Evolutionary conservation across 2,113 vertebrate species (phyloP), one percentile per base, ranked within the genome.

Genomic region (Ornithorhynchus anatinus): DNA sequence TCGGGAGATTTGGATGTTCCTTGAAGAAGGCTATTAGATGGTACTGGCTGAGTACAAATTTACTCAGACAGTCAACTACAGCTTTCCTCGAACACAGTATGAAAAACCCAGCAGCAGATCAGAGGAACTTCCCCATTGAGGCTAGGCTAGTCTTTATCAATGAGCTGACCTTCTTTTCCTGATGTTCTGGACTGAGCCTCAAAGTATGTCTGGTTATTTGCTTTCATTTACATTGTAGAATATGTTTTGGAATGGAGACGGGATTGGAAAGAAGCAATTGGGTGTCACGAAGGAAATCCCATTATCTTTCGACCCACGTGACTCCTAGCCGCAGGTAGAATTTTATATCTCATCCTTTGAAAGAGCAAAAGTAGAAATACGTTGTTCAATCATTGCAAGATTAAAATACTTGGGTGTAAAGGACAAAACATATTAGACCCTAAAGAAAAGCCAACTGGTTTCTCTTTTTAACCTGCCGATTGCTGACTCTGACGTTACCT

Each of bases 231-330:
- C 57, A 79, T 67, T 35, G n/a, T 35, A 25, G 48, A 33, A 17
- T 76, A 50, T 68, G n/a, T n/a, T n/a, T 84, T 68, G 45, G 59
- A 78, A 56, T 40, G 59, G 38, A 60, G 62, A 72, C 66, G 45
- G 17, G 67, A 67, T 79, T 60, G 56, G 68, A 72, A 43, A 61
- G 10, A n/a, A n/a, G n/a, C n/a, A n/a, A n/a, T n/a, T n/a, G n/a
- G n/a, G n/a, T n/a, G n/a, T n/a, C n/a, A n/a, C n/a, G n/a, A n/a
- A n/a, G n/a, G n/a, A n/a, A n/a, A n/a, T n/a, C n/a, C n/a, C n/a
- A n/a, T n/a, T n/a, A n/a, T n/a, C n/a, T n/a, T n/a, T n/a, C n/a
- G n/a, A n/a, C n/a, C n/a, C n/a, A n/a, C n/a, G n/a, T n/a, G 65
- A 43, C 20, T 52, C 43, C 25, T 71, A 54, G 69, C 82, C 72